Evolutionary conservation across 1,140 invertebrate species (phyloP), one percentile per base, ranked within the genome.

Genomic region (Bombus consobrinus): DNA sequence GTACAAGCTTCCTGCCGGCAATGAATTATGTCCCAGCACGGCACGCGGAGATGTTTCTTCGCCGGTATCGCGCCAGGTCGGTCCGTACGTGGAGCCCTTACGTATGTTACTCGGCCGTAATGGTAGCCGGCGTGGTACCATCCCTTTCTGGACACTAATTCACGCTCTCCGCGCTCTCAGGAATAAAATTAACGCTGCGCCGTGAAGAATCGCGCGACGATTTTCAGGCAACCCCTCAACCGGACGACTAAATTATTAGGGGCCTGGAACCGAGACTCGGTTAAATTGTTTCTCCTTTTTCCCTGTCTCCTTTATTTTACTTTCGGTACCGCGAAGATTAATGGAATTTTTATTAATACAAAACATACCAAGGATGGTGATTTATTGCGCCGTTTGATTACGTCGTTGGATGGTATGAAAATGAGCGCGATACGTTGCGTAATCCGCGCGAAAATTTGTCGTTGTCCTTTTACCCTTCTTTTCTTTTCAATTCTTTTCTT

Each of bases 1-100:
- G 89, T 92, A 91, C 92, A 91, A 88, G 91, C 90, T 92, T 92
- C 88, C 90, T 91, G 91, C 86, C 84, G 91, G 85, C 91, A 88
- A 92, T 93, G 91, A 93, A 93, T 93, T 92, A 92, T 89, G 88
- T 91, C 87, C 87, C 80, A 74, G 83, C 87, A 87, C 81, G 76
- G 71, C 86, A 78, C 68, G 84, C 71, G 82, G 89, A 89, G 90
- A 90, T 91, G 90, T 92, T 91, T 89, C 90, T 91, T 90, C 90
- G 87, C 76, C 69, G 86, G 89, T 90, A 90, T 90, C 89, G 89
- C 83, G 81, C 87, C 74, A 66, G 64, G 71, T 75, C 77, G 43
- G 15, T 80, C 76, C 88, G 77, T 87, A 79, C 81, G 81, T 37
- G 77, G 73, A 84, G 78, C 82, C 82, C 86, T 90, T 90, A 90